Base-by-base conservation (phyloP, 2,797 vertebrate species). In the Gephyroberyx darwinii region DNA sequence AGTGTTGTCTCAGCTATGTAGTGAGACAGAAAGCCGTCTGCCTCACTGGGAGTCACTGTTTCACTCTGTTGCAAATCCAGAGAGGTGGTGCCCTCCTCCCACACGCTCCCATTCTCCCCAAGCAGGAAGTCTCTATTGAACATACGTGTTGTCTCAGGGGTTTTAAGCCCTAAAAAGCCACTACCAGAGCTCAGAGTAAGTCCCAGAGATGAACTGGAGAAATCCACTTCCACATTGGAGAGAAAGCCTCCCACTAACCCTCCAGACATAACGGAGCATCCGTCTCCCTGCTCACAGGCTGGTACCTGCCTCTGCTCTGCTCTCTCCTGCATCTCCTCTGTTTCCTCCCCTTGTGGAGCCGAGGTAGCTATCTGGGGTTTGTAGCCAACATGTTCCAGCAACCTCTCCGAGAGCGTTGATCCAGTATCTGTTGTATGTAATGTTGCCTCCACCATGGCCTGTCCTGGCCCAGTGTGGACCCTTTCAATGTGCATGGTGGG, bases 351-450 rank as follows among this genome's bases (percentile, higher is more conserved):
- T 6, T 60, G 41, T n/a, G 0, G 54, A 4, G 19, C 48, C 66
- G 43, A 2, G 0, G 13, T 1, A 0, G 80, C 80, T 61, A 74
- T 69, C 77, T 98, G 96, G 1, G 96, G 96, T 62, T 93, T 95
- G 86, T 98, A 98, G 41, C 85, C 84, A 0, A 80, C 65, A 16
- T 74, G 50, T 2, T 83, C 82, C 54, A 57, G 19, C 19, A 33
- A 59, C 4, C 20, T n/a, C 20, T 58, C 69, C 8, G 7, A 47
- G 33, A 65, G 50, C 31, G 8, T 13, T 0, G 51, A 63, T 69
- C 33, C 47, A 0, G 45, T n/a, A 7, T 71, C 61, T 12, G 75
- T 35, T 8, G 2, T 16, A 0, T 69, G 45, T 3, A 35, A 10
- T 48, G 67, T 33, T 0, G 51, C 31, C 20, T 71, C 68, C 4